A percentile compares a stretch with the other conserved stretches of the same genome.
Conservation (phyloP, 2,797 vertebrate genomes). For the Enteromius argenteus region DNA sequence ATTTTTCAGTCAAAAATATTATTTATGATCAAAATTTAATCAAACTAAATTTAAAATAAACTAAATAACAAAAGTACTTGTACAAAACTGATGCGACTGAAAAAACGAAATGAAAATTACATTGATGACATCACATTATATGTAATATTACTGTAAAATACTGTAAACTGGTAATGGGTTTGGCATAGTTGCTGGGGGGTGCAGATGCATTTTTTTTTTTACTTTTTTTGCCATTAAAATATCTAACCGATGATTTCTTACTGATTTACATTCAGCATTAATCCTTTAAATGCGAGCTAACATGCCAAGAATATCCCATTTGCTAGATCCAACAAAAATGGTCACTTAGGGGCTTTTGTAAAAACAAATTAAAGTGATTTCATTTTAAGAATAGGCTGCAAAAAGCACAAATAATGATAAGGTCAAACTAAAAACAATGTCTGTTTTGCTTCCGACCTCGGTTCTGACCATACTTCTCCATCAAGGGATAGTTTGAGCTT, state of each 20-base stretch:
- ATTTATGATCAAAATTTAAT: background rate
- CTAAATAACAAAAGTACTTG: background rate
- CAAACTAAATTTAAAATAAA: slow-evolving; percentile 1
- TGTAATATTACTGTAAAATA: background rate
- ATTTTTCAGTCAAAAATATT: background rate
- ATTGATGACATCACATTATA: background rate
- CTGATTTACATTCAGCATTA: no score
- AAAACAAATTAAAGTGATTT: background rate
- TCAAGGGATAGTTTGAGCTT: no score
- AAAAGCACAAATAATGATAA: background rate
- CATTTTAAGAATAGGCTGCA: background rate
- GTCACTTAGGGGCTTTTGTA: background rate
- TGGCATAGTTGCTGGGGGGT: background rate
- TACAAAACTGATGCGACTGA: background rate
- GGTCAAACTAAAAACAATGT: slow-evolving; percentile 22
- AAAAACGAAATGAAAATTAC: background rate
- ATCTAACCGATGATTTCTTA: no score
- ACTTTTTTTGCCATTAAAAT: no score
- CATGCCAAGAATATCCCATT: background rate
- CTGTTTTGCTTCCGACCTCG: background rate
- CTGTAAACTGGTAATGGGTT: background rate
- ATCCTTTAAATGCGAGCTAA: background rate
- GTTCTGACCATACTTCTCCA: background rate
- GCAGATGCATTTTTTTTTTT: no score
- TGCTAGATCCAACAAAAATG: background rate